phyloP scores from a whole-genome alignment of 1,140 invertebrate species.

The Onthophagus taurus region DNA sequence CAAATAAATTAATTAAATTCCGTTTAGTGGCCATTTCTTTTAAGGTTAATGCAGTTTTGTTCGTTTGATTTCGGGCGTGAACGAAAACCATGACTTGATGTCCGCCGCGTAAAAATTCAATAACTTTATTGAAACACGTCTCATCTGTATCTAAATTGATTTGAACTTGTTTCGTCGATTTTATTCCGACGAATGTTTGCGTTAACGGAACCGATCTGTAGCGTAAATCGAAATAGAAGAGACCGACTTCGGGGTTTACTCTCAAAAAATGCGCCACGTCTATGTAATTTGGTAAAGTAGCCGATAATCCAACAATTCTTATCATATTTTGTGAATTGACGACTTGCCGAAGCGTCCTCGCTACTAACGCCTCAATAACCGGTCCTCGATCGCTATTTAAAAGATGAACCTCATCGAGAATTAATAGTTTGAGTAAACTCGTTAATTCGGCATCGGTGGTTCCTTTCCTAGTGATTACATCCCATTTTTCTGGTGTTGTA shows the following conservation, averaged over 20 bases:
- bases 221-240: slow-evolving; percentile 96
- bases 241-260: slow-evolving; percentile 85
- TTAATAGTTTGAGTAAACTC: slow-evolving; percentile 85
- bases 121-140: slow-evolving; percentile 89
- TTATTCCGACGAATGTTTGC: slow-evolving; percentile 89
- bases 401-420: slow-evolving; percentile 98
- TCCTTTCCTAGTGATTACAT: slow-evolving; percentile 92
- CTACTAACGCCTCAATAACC: slow-evolving; percentile 95
- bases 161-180: slow-evolving; percentile 64
- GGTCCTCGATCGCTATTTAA: slow-evolving; percentile 95
- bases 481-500: slow-evolving; percentile 99
- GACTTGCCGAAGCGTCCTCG: slow-evolving; percentile 87
- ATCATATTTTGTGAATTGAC: slow-evolving; percentile 96
- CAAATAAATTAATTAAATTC: slow-evolving; percentile 11
- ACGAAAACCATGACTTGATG: slow-evolving; percentile 99
- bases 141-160: slow-evolving; percentile 66
- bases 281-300: slow-evolving; percentile 95
- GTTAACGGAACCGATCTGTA: slow-evolving; percentile 85
- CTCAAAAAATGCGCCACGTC: slow-evolving; percentile 92
- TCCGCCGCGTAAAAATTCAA: slow-evolving; percentile 75
- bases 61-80: slow-evolving; percentile 92
- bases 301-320: slow-evolving; percentile 93
- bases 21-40: slow-evolving; percentile 55
- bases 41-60: slow-evolving; percentile 71
- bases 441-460: slow-evolving; percentile 77